A percentile compares a stretch with the other conserved stretches of the same genome.
These are phyloP conservation scores for Dicrostonyx torquatus DNA, from an alignment of 2,797 vertebrate genomes.

Conservation along the genomic window DNA sequence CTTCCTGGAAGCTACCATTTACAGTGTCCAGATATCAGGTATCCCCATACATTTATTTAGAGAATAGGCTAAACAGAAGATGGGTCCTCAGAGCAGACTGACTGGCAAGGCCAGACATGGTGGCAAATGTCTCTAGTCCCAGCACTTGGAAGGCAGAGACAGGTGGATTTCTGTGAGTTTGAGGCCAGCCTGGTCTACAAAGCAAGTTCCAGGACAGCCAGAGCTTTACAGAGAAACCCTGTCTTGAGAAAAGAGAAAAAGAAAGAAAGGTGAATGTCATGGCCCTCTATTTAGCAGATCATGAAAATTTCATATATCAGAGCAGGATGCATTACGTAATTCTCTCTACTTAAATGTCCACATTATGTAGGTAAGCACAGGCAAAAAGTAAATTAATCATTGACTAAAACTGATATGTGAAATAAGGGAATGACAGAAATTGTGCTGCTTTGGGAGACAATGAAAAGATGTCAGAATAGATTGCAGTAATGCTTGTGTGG, in stretches of 20 bases:
- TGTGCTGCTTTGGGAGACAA: background rate
- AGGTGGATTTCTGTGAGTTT: background rate
- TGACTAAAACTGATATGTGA: background rate
- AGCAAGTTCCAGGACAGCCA: background rate
- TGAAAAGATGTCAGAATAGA: background rate
- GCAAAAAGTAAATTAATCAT: background rate
- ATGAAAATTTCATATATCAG: background rate
- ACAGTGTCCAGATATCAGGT: background rate
- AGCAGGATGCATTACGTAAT: background rate
- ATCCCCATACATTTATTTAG: background rate
- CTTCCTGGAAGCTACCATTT: background rate
- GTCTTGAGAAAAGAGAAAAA: background rate
- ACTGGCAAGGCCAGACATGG: background rate
- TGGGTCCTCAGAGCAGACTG: background rate
- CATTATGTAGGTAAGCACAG: background rate
- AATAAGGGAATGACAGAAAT: background rate
- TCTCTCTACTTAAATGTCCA: background rate
- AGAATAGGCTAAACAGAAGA: background rate
- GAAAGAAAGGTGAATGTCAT: background rate
- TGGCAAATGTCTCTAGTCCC: background rate
- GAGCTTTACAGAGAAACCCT: background rate
- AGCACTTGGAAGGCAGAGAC: background rate
- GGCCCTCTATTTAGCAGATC: background rate
- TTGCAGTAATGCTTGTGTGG: background rate
- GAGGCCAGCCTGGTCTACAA: background rate